Conservation (phyloP, 1,140 invertebrate species). For the Vollenhovia emeryi region DNA sequence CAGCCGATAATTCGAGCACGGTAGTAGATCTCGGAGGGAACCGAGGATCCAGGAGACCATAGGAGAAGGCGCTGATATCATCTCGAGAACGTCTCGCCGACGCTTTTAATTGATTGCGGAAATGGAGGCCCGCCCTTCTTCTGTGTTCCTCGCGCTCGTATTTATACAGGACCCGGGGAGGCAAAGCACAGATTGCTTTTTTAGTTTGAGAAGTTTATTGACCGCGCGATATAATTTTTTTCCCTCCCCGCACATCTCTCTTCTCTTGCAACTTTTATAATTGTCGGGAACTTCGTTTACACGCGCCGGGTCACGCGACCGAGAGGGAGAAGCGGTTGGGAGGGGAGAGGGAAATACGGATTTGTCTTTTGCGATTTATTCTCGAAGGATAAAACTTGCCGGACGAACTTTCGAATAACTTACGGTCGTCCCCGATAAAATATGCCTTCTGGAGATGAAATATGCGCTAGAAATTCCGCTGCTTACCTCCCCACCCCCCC, state of each 20-base stretch:
- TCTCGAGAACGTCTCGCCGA: slow-evolving; percentile 30
- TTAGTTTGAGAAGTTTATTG: slow-evolving; percentile 3
- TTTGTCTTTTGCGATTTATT: slow-evolving; percentile 60
- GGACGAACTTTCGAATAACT: slow-evolving; percentile 48
- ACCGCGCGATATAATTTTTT: not conserved
- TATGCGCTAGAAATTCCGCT: slow-evolving; percentile 11
- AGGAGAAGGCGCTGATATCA: slow-evolving; percentile 29
- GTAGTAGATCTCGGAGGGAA: not conserved
- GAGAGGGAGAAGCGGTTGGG: not conserved
- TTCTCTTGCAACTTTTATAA: slow-evolving; percentile 40
- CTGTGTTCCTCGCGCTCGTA: not conserved
- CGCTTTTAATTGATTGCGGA: slow-evolving; percentile 48
- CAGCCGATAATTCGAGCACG: slow-evolving; percentile 38
- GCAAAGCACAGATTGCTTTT: not conserved
- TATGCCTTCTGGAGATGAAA: slow-evolving; percentile 51
- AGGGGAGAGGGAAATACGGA: not conserved
- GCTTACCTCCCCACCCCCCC: not conserved
- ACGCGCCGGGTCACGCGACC: not conserved
- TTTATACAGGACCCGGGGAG: not conserved
- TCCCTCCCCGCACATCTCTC: not conserved
- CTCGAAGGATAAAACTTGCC: slow-evolving; percentile 58
- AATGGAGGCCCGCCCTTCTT: slow-evolving; percentile 14
- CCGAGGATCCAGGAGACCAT: not conserved
- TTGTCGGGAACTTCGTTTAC: slow-evolving; percentile 36
- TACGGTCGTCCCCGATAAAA: slow-evolving; percentile 51